These are phyloP conservation scores for Plecotus auritus DNA, from an alignment of 2,113 vertebrate species.

Conservation along the genomic window DNA sequence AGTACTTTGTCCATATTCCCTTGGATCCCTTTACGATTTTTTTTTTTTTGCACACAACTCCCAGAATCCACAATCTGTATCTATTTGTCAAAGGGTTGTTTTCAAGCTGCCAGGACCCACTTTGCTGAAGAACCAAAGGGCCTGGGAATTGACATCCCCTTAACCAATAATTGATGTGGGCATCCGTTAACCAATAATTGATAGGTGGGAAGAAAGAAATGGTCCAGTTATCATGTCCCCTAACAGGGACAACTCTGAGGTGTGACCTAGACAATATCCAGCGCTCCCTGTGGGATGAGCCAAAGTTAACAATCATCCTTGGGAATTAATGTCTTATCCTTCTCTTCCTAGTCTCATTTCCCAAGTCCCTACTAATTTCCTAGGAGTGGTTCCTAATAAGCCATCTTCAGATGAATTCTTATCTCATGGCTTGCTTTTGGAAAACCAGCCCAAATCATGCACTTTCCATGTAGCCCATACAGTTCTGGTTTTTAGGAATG, in stretches of 20 bases:
- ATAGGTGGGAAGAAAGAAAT: neutral
- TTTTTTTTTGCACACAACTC: neutral
- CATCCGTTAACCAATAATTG: neutral
- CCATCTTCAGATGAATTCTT: neutral
- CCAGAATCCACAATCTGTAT: neutral
- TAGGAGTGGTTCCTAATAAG: neutral
- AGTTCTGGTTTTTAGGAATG: neutral
- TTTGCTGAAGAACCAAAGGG: neutral
- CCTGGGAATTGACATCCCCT: neutral
- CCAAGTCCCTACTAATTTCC: neutral
- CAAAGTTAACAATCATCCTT: neutral
- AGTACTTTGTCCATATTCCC: neutral
- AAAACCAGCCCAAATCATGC: neutral
- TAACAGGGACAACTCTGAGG: neutral
- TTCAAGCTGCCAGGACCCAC: neutral
- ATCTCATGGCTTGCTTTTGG: neutral
- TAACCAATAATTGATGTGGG: too few species aligned
- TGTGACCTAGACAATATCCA: neutral
- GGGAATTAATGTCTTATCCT: neutral
- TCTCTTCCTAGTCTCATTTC: neutral
- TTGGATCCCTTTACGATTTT: neutral
- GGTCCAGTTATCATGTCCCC: neutral
- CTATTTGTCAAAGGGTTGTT: neutral
- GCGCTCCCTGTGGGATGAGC: neutral
- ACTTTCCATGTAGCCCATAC: neutral